Conservation (phyloP, 2,888 invertebrate species). For the Seira ritae region DNA sequence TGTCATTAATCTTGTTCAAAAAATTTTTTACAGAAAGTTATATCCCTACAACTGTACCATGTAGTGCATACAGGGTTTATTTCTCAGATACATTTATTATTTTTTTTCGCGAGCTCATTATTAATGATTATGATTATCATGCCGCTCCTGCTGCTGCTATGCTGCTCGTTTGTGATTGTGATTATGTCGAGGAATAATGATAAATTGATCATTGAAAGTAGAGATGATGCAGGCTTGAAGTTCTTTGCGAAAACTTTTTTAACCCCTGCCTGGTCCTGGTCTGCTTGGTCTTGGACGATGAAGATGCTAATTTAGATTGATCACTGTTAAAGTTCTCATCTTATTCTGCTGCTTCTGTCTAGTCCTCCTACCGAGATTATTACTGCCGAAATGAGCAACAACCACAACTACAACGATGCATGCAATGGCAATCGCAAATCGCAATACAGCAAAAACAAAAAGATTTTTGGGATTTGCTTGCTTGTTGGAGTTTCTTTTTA, state of each 20-base stretch:
- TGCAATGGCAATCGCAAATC: no score
- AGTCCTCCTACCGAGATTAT: background rate
- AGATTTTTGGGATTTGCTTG: no score
- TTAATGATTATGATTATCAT: background rate
- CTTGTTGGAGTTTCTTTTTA: no score
- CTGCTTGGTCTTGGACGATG: background rate
- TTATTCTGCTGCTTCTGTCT: background rate
- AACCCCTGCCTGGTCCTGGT: background rate
- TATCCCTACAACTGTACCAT: no score
- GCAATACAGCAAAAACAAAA: no score
- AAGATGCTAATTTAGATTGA: conserved; percentile 46
- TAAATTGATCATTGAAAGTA: background rate
- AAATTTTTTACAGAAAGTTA: background rate
- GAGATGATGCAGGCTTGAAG: background rate
- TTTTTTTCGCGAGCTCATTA: background rate
- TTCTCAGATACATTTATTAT: no score
- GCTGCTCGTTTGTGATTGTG: no score
- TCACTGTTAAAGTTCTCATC: conserved; percentile 28
- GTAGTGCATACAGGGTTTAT: background rate
- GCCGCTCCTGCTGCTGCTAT: background rate
- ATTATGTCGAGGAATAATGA: background rate
- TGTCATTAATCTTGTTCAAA: conserved; percentile 41
- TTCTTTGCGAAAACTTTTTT: background rate
- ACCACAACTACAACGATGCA: background rate
- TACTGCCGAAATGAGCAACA: background rate